Evolutionary conservation across 2,888 invertebrate genomes (phyloP).

Genomic region (Andrena fulva): DNA sequence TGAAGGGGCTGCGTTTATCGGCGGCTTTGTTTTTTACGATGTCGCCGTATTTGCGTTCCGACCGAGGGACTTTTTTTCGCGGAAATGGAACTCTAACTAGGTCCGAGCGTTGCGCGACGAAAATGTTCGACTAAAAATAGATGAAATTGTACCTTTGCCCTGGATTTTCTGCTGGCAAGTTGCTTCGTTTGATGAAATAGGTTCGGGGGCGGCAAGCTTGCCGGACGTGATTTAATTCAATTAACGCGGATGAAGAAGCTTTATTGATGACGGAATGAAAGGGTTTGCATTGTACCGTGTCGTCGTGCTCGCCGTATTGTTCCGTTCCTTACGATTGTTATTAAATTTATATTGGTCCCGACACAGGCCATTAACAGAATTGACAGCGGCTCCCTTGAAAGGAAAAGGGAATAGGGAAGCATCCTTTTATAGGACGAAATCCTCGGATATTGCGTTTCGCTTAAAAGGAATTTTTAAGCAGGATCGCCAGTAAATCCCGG

Average conservation of each 20-base stretch:
- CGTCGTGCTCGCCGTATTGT: no score
- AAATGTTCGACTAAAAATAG: neutral
- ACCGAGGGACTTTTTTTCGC: neutral
- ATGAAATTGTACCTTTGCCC: neutral
- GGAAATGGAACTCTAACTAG: neutral
- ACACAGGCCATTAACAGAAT: neutral
- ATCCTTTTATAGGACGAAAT: neutral
- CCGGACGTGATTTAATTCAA: no score
- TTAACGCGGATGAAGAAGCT: no score
- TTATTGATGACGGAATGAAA: no score
- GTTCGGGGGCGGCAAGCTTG: no score
- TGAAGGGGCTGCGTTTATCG: constrained; percentile 15
- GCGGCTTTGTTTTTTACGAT: constrained; percentile 18
- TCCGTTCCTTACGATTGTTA: no score
- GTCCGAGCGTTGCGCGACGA: neutral
- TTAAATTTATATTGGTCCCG: no score
- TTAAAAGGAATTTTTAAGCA: constrained; percentile 3
- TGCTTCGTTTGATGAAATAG: no score
- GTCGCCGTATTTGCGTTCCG: neutral
- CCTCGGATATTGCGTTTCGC: neutral
- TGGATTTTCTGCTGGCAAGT: no score
- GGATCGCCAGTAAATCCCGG: neutral
- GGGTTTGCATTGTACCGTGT: no score
- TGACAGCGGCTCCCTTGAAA: neutral
- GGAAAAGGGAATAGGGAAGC: neutral